phyloP scores from a whole-genome alignment of 2,113 vertebrate genomes.

The Ceyx melanurus region DNA sequence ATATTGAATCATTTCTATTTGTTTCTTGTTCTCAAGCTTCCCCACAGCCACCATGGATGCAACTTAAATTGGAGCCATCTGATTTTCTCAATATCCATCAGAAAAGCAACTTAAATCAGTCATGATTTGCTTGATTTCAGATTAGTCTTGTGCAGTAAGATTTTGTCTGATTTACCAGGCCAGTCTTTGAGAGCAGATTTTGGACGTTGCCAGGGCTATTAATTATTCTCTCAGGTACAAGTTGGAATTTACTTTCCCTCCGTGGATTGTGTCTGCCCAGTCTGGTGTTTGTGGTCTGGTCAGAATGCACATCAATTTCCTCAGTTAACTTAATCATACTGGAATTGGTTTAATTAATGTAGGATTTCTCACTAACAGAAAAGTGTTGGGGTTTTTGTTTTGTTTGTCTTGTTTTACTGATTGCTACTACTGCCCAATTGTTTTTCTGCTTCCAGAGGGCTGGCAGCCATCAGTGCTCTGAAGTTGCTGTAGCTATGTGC shows the following conservation, averaged over 20 bases:
- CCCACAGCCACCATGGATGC: fast-evolving
- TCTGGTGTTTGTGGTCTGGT: background rate
- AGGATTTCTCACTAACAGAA: background rate
- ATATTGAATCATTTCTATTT: background rate
- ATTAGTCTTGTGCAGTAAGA: background rate
- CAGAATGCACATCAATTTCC: background rate
- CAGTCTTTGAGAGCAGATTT: background rate
- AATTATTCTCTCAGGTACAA: background rate
- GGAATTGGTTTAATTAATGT: background rate
- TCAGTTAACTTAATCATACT: background rate
- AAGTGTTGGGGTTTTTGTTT: background rate
- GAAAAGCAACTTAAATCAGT: background rate
- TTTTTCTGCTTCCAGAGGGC: background rate
- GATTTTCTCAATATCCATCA: background rate
- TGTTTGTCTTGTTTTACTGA: background rate
- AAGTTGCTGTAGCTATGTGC: background rate
- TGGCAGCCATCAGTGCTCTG: background rate
- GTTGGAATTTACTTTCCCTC: background rate
- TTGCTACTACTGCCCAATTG: background rate
- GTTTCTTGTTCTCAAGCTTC: background rate
- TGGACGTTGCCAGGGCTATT: background rate
- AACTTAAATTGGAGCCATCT: background rate
- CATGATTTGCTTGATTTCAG: background rate
- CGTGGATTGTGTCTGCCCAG: background rate
- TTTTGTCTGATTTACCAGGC: background rate